Evolutionary conservation across 2,888 invertebrate genomes (phyloP).

Genomic region (Blastobasis lacticolella): DNA sequence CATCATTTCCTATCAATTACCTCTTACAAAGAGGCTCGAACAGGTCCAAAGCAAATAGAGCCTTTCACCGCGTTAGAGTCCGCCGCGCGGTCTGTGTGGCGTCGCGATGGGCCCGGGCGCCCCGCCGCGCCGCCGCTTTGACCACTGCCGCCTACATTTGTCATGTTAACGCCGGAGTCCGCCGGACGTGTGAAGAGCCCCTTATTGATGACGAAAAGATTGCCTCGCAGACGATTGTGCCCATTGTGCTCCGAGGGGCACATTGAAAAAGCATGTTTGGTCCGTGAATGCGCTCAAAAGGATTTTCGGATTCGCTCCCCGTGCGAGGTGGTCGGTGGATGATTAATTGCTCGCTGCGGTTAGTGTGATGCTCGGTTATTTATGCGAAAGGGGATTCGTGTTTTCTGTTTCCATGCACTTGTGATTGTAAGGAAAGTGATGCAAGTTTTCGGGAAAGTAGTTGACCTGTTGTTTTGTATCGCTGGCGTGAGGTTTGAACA

Average conservation of each 20-base stretch:
- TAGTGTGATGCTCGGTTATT: no score
- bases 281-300: constrained; percentile 42
- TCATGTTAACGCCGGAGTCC: constrained; percentile 59
- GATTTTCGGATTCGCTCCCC: constrained; percentile 25
- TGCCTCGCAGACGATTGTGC: constrained; percentile 49
- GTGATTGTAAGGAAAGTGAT: no score
- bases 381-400: no score
- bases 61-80: not conserved
- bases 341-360: no score
- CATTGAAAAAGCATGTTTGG: constrained; percentile 39
- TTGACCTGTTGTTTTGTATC: no score
- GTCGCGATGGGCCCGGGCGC: constrained; percentile 33
- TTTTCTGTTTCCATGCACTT: no score
- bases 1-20: no score
- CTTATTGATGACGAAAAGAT: constrained; percentile 67
- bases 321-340: no score
- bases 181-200: constrained; percentile 59
- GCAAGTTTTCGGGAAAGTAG: no score
- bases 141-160: constrained; percentile 50
- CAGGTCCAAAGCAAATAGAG: not conserved
- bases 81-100: constrained; percentile 26
- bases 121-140: constrained; percentile 46
- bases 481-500: no score
- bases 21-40: no score
- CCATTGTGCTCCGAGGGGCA: constrained; percentile 33